Evolutionary conservation across 1,140 invertebrate species (phyloP).

Genomic region (Megathymus violae): DNA sequence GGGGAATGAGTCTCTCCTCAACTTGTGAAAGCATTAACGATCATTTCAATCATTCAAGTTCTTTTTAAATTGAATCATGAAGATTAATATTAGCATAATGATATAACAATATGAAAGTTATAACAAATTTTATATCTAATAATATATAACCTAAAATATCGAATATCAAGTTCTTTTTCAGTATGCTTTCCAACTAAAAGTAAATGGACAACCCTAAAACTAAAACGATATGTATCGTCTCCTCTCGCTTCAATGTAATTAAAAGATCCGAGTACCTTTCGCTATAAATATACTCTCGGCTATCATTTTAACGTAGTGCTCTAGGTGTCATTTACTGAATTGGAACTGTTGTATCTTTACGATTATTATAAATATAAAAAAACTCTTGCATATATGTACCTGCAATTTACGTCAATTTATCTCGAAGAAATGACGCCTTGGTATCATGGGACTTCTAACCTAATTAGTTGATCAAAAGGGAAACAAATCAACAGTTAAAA

Average conservation of each 20-base stretch:
- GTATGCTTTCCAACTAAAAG: no score
- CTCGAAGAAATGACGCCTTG: constrained; percentile 2
- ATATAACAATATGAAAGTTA: no score
- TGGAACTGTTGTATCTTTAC: constrained; percentile 17
- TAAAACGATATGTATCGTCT: constrained; percentile 10
- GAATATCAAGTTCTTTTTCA: no score
- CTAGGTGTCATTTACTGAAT: constrained; percentile 12
- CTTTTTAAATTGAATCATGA: no score
- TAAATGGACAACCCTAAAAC: constrained; percentile 8
- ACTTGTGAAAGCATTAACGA: no score
- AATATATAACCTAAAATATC: no score
- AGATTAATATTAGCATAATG: no score
- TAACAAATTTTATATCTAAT: no score
- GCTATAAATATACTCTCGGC: constrained; percentile 20
- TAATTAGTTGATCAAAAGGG: background rate
- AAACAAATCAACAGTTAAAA: no score
- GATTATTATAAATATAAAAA: constrained; percentile 1
- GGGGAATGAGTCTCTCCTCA: no score
- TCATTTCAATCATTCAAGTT: no score
- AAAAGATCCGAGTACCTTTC: constrained; percentile 13
- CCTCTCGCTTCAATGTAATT: constrained; percentile 14
- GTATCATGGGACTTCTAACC: background rate
- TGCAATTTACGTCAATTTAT: constrained; percentile 6
- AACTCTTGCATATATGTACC: background rate
- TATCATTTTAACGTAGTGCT: constrained; percentile 30